Evolutionary conservation across 2,797 vertebrate genomes (phyloP), one percentile per base, ranked within the genome.

Genomic region (Melanotaenia nigrans): DNA sequence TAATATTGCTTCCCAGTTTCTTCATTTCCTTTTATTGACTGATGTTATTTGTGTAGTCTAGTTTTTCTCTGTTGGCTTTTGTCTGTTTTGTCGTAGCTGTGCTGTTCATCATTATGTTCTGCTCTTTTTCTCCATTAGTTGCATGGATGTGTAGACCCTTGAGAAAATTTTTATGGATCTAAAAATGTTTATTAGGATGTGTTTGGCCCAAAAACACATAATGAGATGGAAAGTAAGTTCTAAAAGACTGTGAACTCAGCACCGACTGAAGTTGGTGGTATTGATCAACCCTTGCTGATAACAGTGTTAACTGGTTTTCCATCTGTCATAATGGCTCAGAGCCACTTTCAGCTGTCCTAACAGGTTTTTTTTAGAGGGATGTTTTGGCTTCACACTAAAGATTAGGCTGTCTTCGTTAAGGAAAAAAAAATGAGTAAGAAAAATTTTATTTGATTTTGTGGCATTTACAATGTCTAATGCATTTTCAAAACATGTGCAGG

Each of bases 281-380:
- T 83, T 60, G 82, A 83, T 83, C 73, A 64, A 25, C 10, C 14
- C 38, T 61, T 45, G 30, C 40, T 65, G 65, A 61, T 79, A 67
- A 69, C 69, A 4, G 59, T 60, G 61, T 53, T 73, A 65, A 40
- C 1, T 61, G 54, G 25, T 47, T 84, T 54, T 24, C 67, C 82
- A 79, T 82, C 65, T 73, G 74, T 60, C n/a, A 3, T 40, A 40
- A 66, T 68, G 62, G 49, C 73, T 47, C 51, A 3, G 47, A 49
- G 70, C 61, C 77, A 38, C 28, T 51, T 30, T 42, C 68, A 74
- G 72, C 55, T 59, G 78, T 64, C 14, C 51, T 32, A 47, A 75
- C 66, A 81, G 68, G 51, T n/a, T 63, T 79, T 71, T 79, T 71
- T 33, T 35, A 58, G 55, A 59, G 53, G 58, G 12, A 30, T n/a